These are phyloP conservation scores for Muschampia plurimacula DNA, from an alignment of 2,888 invertebrate species.

Conservation along the genomic window DNA sequence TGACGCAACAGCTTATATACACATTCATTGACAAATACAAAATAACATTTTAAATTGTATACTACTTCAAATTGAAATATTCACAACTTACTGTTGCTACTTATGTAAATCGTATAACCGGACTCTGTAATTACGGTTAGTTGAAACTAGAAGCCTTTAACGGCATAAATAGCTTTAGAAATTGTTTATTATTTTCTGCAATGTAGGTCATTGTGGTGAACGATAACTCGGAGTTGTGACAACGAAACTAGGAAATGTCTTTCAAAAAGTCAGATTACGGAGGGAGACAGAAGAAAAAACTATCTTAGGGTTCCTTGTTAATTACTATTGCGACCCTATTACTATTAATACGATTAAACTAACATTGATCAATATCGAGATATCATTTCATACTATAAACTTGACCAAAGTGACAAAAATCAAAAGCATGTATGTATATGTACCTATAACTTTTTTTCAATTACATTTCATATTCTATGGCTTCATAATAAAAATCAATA, in stretches of 20 bases:
- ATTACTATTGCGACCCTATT: not conserved
- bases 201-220: constrained; percentile 14
- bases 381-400: no score
- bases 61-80: not conserved
- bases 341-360: not conserved
- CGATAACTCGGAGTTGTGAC: constrained; percentile 5
- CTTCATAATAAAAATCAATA: no score
- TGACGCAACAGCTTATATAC: no score
- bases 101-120: not conserved
- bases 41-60: not conserved
- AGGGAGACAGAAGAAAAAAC: not conserved
- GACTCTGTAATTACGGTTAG: constrained; percentile 3
- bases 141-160: not conserved
- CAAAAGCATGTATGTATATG: no score
- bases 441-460: no score
- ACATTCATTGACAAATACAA: no score
- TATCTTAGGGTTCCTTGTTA: not conserved
- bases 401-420: no score
- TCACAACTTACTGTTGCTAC: not conserved
- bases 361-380: not conserved
- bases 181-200: constrained; percentile 14
- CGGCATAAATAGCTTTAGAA: constrained; percentile 8
- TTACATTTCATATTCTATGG: no score
- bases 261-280: not conserved
- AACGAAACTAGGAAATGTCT: constrained; percentile 12